A percentile compares a stretch with the other conserved stretches of the same genome.
phyloP scores from a whole-genome alignment of 2,888 invertebrate species.

The Dryococelus australis region DNA sequence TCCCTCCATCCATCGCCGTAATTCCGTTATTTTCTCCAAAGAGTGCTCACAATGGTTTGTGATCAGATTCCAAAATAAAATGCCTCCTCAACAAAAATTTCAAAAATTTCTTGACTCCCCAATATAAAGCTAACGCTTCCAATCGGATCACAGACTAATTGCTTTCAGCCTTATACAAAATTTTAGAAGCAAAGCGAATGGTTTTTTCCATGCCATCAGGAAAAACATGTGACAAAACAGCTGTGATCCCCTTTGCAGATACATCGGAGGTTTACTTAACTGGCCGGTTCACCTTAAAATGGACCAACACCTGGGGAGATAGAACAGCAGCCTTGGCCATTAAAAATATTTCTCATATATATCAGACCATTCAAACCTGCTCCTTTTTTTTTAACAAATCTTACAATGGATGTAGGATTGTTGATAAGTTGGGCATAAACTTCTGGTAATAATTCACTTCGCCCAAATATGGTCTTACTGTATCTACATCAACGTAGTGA shows the following conservation, averaged over 20 bases:
- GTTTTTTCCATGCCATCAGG: constrained; percentile 38
- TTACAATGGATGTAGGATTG: constrained; percentile 50
- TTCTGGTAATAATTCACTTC: constrained; percentile 55
- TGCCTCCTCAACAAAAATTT: background rate
- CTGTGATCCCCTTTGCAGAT: constrained; percentile 27
- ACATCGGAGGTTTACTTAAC: background rate
- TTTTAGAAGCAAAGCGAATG: constrained; percentile 28
- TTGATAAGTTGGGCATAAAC: constrained; percentile 53
- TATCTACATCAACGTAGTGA: constrained; percentile 46
- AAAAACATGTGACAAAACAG: constrained; percentile 38
- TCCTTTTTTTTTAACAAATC: constrained; percentile 47
- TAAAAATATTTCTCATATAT: constrained; percentile 52
- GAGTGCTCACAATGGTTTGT: background rate
- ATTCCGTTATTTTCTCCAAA: background rate
- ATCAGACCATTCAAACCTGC: constrained; percentile 50
- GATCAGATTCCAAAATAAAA: background rate
- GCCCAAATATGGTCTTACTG: constrained; percentile 52
- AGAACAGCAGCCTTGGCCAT: constrained; percentile 49
- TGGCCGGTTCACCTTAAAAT: background rate
- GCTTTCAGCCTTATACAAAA: background rate
- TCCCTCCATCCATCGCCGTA: background rate
- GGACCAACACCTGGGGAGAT: constrained; percentile 43
- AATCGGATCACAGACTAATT: constrained; percentile 30
- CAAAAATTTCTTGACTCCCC: background rate
- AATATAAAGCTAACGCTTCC: constrained; percentile 29